phyloP scores from a whole-genome alignment of 2,113 vertebrate species.

The Aspiorhynchus laticeps region DNA sequence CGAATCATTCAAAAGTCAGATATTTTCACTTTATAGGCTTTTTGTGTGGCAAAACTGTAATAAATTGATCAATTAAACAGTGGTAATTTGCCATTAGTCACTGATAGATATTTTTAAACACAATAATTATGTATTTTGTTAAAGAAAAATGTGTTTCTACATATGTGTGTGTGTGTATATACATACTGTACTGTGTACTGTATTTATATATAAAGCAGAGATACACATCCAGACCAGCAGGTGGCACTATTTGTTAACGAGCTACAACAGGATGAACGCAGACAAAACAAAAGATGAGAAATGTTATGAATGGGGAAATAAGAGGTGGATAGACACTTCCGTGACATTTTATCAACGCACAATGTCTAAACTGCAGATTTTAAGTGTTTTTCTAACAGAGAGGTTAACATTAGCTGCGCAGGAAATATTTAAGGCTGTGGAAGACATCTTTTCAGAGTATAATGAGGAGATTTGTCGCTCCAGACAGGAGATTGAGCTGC shows the following conservation, averaged over 20 bases:
- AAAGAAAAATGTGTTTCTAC: background rate
- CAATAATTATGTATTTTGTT: background rate
- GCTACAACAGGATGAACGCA: background rate
- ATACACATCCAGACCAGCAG: background rate
- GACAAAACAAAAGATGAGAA: background rate
- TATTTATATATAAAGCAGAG: too few species aligned
- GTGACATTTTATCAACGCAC: background rate
- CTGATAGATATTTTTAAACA: background rate
- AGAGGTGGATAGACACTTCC: background rate
- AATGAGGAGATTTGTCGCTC: conserved; percentile 76
- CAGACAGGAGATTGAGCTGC: conserved; percentile 75
- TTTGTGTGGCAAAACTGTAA: background rate
- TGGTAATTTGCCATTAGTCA: background rate
- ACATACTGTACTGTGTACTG: too few species aligned
- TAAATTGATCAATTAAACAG: background rate
- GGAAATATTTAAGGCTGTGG: conserved; percentile 78
- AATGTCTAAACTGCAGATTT: conserved; percentile 77
- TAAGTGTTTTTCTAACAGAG: conserved; percentile 76
- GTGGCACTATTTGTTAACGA: background rate
- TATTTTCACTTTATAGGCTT: background rate
- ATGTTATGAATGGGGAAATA: background rate
- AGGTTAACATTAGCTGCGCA: conserved; percentile 77
- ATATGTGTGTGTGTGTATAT: too few species aligned
- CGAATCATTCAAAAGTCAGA: background rate
- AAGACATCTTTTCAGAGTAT: conserved; percentile 76